Base-by-base conservation (phyloP, 2,888 invertebrate species). In the Halocaridina rubra region DNA sequence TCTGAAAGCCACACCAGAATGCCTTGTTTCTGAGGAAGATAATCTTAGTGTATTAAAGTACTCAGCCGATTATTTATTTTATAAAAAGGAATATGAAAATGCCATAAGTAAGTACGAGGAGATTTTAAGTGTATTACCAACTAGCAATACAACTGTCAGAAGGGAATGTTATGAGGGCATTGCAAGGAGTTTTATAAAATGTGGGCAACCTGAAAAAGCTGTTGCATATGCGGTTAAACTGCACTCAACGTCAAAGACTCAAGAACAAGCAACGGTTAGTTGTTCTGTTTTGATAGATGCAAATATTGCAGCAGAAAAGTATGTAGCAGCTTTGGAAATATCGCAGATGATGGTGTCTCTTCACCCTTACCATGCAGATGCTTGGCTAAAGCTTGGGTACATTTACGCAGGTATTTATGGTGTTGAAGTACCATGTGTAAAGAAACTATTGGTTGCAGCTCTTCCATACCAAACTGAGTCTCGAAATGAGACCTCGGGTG, bases 151-250 rank as follows among this genome's bases (percentile, higher is more conserved):
- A n/a, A 72, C 75, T 8, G 74, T 29, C 30, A 78, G 67, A 79
- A 74, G 86, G 67, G 86, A 86, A 53, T 86, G 86, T 74, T 79
- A 33, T 3, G 86, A 86, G 61, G 75, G 79, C 13, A 57, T 86
- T 30, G 61, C 69, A 8, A 77, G 81, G 10, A 74, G 79, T 32
- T 74, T 46, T 39, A 29, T 84, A 32, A 84, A 78, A 30, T 39
- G 19, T 39, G 46, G 61, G 13, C 19, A 3, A 13, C 24, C 72
- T 27, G 33, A 27, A 10, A 61, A 71, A 30, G 82, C 82, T 16
- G 27, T 78, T 24, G 32, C 39, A 39, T 78, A 57, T 84, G 82
- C 78, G 61, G 72, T 78, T n/a, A 53, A 78, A 33, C 59, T 84
- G 10, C 82, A 84, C 39, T 46, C 72, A 59, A 69, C 82, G 22